Percentiles rank a stretch among this genome's conserved stretches.
Conservation (phyloP, 2,888 invertebrate genomes). For the Caenorhabditis becei region DNA sequence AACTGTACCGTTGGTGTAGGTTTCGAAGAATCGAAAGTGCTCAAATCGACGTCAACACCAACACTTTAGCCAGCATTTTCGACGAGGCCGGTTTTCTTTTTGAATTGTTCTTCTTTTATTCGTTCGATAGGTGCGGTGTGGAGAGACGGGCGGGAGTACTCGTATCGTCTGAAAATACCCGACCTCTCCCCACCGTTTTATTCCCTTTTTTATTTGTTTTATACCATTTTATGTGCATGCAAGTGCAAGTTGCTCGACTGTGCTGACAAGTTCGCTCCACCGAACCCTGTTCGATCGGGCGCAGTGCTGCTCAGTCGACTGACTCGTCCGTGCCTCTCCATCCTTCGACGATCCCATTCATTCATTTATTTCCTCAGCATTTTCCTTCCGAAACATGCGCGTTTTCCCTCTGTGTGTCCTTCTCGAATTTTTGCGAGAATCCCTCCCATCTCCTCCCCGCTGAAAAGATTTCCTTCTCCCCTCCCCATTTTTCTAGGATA, state of each 20-base stretch:
- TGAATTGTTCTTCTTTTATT: slow-evolving; percentile 21
- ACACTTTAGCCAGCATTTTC: slow-evolving; percentile 25
- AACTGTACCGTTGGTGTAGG: background rate
- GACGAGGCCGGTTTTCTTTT: slow-evolving; percentile 26
- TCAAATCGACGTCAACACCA: background rate
- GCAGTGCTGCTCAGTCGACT: too few relatives aligned
- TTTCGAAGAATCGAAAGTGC: background rate
- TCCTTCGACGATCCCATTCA: background rate
- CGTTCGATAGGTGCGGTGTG: slow-evolving; percentile 34
- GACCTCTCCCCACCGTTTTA: slow-evolving; percentile 35
- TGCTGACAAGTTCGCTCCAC: background rate
- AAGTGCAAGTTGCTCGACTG: background rate
- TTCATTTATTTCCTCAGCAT: slow-evolving; percentile 13
- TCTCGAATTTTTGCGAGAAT: slow-evolving; percentile 57
- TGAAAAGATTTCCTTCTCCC: slow-evolving; percentile 38
- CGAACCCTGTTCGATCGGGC: too few relatives aligned
- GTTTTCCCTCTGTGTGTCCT: slow-evolving; percentile 27
- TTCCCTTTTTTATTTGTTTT: slow-evolving; percentile 49
- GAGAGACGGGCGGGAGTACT: slow-evolving; percentile 29
- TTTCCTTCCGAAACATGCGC: slow-evolving; percentile 43
- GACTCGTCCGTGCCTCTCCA: background rate
- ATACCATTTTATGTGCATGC: slow-evolving; percentile 16
- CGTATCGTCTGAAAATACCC: slow-evolving; percentile 39
- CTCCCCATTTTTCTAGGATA: slow-evolving; percentile 45
- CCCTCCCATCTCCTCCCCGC: slow-evolving; percentile 35